Evolutionary conservation across 2,888 invertebrate species (phyloP).

Genomic region (Athripsodes cinereus): DNA sequence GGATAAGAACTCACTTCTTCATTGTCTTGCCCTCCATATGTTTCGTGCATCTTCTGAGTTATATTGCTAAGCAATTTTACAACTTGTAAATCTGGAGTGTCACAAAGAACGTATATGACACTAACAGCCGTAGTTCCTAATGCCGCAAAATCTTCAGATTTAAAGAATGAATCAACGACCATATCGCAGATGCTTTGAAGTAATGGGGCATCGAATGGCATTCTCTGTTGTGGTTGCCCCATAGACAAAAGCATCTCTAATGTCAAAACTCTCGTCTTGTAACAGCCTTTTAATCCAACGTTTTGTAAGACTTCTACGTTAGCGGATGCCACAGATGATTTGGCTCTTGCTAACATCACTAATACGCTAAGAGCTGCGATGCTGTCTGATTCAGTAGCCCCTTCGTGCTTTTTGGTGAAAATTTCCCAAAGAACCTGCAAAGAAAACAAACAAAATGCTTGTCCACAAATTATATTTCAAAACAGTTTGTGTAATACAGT

Average conservation of each 20-base stretch:
- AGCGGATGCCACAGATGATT: slow-evolving; percentile 53
- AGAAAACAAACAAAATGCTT: too few relatives aligned
- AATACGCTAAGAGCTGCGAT: slow-evolving; percentile 69
- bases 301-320: slow-evolving; percentile 70
- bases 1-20: slow-evolving; percentile 37
- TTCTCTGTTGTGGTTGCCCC: slow-evolving; percentile 35
- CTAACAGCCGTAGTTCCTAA: slow-evolving; percentile 50
- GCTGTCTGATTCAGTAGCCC: slow-evolving; percentile 64
- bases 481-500: too few relatives aligned
- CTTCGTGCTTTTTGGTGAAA: slow-evolving; percentile 66
- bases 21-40: slow-evolving; percentile 29
- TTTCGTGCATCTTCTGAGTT: slow-evolving; percentile 42
- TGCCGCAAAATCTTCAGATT: slow-evolving; percentile 44
- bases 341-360: slow-evolving; percentile 62
- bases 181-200: slow-evolving; percentile 39
- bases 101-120: slow-evolving; percentile 52
- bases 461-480: too few relatives aligned
- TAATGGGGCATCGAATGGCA: slow-evolving; percentile 40
- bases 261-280: slow-evolving; percentile 38
- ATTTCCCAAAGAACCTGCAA: slow-evolving; percentile 77
- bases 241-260: slow-evolving; percentile 39
- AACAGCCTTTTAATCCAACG: slow-evolving; percentile 60
- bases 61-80: slow-evolving; percentile 47
- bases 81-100: slow-evolving; percentile 50
- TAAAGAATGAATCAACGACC: slow-evolving; percentile 45